A percentile compares a stretch with the other conserved stretches of the same genome.
Evolutionary conservation across 2,888 invertebrate species (phyloP).

Genomic region (Athripsodes cinereus): DNA sequence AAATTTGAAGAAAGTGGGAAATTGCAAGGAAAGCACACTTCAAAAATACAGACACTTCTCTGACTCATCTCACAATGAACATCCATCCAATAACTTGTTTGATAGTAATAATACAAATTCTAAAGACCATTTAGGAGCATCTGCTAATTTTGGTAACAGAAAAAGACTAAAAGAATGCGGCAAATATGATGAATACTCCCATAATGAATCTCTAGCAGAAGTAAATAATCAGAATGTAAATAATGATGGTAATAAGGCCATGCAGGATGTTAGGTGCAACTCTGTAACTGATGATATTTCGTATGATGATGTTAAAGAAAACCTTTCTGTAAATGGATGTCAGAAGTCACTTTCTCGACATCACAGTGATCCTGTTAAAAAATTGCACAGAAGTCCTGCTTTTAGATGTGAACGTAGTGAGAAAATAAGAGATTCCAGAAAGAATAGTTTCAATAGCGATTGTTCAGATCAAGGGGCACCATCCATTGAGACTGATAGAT

Average conservation of each 20-base stretch:
- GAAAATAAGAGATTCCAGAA: slow-evolving; percentile 36
- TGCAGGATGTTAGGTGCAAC: neutral
- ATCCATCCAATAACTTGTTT: neutral
- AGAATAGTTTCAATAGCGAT: slow-evolving; percentile 30
- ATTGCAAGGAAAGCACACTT: slow-evolving; percentile 29
- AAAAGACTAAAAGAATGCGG: slow-evolving; percentile 24
- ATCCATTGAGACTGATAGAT: slow-evolving; percentile 34
- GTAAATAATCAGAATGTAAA: no score
- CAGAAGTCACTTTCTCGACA: slow-evolving; percentile 39
- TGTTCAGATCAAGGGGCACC: slow-evolving; percentile 7
- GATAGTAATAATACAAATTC: neutral
- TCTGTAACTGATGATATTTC: slow-evolving; percentile 31
- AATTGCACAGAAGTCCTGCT: slow-evolving; percentile 54
- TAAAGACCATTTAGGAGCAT: slow-evolving; percentile 20
- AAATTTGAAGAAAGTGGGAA: slow-evolving; percentile 9
- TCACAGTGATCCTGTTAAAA: slow-evolving; percentile 48
- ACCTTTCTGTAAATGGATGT: slow-evolving; percentile 18
- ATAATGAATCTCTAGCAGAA: neutral
- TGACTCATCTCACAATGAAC: neutral
- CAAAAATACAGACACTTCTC: slow-evolving; percentile 10
- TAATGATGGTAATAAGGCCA: neutral
- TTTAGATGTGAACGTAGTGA: slow-evolving; percentile 51
- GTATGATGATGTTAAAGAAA: slow-evolving; percentile 10
- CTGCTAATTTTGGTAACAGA: slow-evolving; percentile 24
- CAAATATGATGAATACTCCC: neutral